Evolutionary conservation across 35 echinoderm and acorn worm species (phyloP).

Genomic region (Apostichopus japonicus): DNA sequence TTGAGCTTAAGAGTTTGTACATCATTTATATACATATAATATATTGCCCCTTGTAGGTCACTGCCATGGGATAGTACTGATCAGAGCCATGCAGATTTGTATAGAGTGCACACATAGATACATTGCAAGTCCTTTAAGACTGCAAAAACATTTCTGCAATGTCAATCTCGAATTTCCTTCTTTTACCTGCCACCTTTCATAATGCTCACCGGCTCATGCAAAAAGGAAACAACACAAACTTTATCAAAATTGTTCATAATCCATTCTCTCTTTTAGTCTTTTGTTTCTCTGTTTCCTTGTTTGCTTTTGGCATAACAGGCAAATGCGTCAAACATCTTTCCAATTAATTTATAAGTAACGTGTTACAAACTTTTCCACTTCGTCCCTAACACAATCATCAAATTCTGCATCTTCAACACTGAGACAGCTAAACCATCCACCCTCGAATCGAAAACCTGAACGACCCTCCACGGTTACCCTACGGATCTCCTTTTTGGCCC

Average conservation of each 20-base stretch:
- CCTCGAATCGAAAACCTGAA: not conserved
- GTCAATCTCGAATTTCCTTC: too few species aligned
- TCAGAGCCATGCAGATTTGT: not conserved
- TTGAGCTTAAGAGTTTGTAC: not conserved
- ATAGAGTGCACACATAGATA: constrained; percentile 4
- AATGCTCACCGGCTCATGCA: too few species aligned
- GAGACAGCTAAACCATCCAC: not conserved
- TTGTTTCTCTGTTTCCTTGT: too few species aligned
- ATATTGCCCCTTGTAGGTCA: constrained; percentile 8
- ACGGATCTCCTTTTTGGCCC: constrained; percentile 34
- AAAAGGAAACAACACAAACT: too few species aligned
- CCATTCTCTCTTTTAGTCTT: not conserved
- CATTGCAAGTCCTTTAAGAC: too few species aligned
- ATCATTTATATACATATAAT: not conserved
- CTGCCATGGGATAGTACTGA: constrained; percentile 24
- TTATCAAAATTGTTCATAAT: too few species aligned
- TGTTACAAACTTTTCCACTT: constrained; percentile 38
- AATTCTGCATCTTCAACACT: not conserved
- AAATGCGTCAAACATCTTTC: too few species aligned
- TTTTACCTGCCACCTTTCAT: too few species aligned
- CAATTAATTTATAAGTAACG: not conserved
- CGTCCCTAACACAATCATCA: constrained; percentile 2
- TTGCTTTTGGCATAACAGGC: too few species aligned
- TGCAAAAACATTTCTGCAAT: too few species aligned
- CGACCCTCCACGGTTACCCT: constrained; percentile 1